Evolutionary conservation across 1,140 invertebrate genomes (phyloP).

Genomic region (Heterodera schachtii): DNA sequence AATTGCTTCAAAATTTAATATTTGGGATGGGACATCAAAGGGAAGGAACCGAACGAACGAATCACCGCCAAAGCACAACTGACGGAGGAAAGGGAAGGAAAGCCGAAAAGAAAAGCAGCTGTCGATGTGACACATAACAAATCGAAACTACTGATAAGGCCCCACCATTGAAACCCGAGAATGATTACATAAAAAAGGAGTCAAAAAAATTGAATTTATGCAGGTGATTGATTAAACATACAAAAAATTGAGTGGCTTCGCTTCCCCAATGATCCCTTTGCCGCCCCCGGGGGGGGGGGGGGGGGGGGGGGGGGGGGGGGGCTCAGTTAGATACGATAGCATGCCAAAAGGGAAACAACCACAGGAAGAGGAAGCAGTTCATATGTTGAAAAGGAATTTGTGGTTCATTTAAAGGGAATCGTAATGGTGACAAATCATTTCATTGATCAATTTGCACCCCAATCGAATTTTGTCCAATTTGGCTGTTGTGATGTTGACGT

Average conservation of each 20-base stretch:
- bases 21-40: background rate
- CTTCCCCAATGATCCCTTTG: background rate
- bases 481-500: background rate
- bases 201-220: background rate
- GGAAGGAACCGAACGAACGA: background rate
- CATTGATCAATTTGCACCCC: conserved; percentile 11
- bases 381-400: background rate
- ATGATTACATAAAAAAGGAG: background rate
- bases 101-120: background rate
- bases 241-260: background rate
- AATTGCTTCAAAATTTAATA: background rate
- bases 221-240: background rate
- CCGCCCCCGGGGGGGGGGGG: too few relatives aligned
- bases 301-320: too few relatives aligned
- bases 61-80: background rate
- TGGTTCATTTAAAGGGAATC: background rate
- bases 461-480: conserved; percentile 21
- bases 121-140: background rate
- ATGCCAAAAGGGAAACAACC: too few relatives aligned
- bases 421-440: background rate
- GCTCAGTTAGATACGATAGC: too few relatives aligned
- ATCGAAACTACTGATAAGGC: background rate
- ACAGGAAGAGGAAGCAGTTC: too few relatives aligned
- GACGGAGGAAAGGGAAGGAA: background rate
- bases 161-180: too few relatives aligned